Conservation (phyloP, 2,888 invertebrate species). For the Diadromus collaris region DNA sequence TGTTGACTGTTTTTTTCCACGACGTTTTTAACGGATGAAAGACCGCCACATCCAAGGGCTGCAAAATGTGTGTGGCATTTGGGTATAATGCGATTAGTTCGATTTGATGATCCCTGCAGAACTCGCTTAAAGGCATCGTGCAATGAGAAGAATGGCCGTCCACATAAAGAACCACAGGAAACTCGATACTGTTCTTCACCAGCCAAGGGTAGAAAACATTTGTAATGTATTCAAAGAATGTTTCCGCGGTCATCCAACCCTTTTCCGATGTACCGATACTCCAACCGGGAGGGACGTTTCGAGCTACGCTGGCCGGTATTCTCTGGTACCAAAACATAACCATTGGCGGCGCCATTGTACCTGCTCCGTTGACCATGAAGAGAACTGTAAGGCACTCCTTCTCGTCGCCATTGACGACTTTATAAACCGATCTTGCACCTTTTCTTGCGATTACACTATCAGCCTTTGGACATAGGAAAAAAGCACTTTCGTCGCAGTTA, state of each 20-base stretch:
- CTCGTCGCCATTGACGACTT: conserved; percentile 49
- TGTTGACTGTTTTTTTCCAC: conserved; percentile 55
- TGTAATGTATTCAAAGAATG: conserved; percentile 55
- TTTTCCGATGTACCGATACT: conserved; percentile 38
- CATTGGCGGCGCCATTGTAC: conserved; percentile 51
- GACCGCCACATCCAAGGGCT: conserved; percentile 76
- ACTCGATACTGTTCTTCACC: conserved; percentile 36
- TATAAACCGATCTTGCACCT: conserved; percentile 62
- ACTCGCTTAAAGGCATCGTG: neutral
- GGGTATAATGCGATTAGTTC: conserved; percentile 73
- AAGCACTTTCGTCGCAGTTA: conserved; percentile 64
- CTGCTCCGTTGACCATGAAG: conserved; percentile 57
- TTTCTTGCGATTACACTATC: conserved; percentile 63
- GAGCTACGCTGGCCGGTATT: conserved; percentile 35
- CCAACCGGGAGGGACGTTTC: conserved; percentile 45
- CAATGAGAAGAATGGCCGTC: conserved; percentile 60
- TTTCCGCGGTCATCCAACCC: conserved; percentile 59
- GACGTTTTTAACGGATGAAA: conserved; percentile 72
- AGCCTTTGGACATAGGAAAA: conserved; percentile 68
- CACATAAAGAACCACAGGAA: conserved; percentile 58
- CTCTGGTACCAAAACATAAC: conserved; percentile 44
- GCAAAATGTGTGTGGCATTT: conserved; percentile 76
- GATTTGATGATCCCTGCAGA: conserved; percentile 60
- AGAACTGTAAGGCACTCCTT: conserved; percentile 66
- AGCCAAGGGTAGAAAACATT: conserved; percentile 56